These are phyloP conservation scores for Ophraella communa DNA, from an alignment of 2,888 invertebrate species.

Conservation along the genomic window DNA sequence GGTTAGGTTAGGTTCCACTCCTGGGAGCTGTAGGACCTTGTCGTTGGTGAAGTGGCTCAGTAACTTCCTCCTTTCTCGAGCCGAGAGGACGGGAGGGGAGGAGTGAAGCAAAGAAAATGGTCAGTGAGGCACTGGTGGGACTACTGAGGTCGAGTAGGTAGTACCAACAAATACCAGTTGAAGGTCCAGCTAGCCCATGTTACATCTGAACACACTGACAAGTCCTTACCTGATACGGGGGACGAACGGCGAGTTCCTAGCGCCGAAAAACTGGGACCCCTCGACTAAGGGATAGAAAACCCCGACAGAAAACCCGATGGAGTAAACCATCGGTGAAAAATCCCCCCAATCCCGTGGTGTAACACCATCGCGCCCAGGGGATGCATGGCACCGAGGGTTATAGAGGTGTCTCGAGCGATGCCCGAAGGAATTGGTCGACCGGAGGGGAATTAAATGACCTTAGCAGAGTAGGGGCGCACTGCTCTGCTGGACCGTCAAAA, in stretches of 20 bases:
- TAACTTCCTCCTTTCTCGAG: too few relatives aligned
- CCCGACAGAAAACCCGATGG: neutral
- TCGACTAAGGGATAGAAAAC: neutral
- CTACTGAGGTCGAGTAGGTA: neutral
- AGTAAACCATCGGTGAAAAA: neutral
- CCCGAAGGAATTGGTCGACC: conserved; percentile 11
- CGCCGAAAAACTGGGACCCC: neutral
- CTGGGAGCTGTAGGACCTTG: too few relatives aligned
- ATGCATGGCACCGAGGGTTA: conserved; percentile 9
- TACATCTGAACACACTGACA: conserved; percentile 2
- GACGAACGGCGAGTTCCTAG: neutral
- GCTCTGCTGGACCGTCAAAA: neutral
- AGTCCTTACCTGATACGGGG: neutral
- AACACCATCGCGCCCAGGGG: conserved; percentile 2
- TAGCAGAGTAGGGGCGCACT: neutral
- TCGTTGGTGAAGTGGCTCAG: too few relatives aligned
- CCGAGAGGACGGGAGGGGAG: neutral
- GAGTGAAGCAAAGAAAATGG: neutral
- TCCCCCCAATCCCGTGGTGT: neutral
- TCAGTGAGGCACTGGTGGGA: conserved; percentile 1
- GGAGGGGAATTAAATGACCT: neutral
- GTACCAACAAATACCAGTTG: neutral
- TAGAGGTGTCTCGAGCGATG: conserved; percentile 10
- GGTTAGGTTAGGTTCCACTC: neutral
- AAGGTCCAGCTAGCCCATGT: neutral